Percentiles rank a stretch among this genome's conserved stretches.
Conservation (phyloP, 2,113 vertebrate species). For the Terrapene triunguis region DNA sequence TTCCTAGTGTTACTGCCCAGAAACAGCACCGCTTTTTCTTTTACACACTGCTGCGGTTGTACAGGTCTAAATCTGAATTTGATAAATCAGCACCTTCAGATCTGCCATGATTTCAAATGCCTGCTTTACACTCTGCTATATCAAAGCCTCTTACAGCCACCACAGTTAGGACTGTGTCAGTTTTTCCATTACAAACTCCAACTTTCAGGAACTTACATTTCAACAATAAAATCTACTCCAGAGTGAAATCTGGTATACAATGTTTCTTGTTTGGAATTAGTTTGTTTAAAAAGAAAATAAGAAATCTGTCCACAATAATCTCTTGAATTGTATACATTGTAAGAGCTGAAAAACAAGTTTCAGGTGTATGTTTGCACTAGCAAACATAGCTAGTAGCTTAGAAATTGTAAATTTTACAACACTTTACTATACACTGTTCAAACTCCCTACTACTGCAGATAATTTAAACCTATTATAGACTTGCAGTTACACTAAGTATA, state of each 20-base stretch:
- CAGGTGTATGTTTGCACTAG: background rate
- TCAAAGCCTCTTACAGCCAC: background rate
- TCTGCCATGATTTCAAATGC: background rate
- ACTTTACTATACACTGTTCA: background rate
- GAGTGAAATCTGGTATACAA: background rate
- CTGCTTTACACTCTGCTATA: background rate
- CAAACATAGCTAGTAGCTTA: background rate
- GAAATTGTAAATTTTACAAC: background rate
- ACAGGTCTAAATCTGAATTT: background rate
- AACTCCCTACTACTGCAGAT: background rate
- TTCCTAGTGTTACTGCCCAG: background rate
- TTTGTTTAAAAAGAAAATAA: background rate
- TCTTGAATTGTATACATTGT: background rate
- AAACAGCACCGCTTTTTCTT: background rate
- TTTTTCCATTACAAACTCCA: background rate
- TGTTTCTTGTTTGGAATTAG: background rate
- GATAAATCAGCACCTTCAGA: background rate
- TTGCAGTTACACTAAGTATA: background rate
- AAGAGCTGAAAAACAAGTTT: background rate
- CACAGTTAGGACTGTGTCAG: background rate
- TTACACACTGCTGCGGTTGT: background rate
- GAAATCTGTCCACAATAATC: background rate
- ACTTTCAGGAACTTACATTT: background rate
- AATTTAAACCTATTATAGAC: background rate
- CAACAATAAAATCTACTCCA: background rate